These are phyloP conservation scores for Augochlorella aurata DNA, from an alignment of 2,888 invertebrate species.

Conservation along the genomic window DNA sequence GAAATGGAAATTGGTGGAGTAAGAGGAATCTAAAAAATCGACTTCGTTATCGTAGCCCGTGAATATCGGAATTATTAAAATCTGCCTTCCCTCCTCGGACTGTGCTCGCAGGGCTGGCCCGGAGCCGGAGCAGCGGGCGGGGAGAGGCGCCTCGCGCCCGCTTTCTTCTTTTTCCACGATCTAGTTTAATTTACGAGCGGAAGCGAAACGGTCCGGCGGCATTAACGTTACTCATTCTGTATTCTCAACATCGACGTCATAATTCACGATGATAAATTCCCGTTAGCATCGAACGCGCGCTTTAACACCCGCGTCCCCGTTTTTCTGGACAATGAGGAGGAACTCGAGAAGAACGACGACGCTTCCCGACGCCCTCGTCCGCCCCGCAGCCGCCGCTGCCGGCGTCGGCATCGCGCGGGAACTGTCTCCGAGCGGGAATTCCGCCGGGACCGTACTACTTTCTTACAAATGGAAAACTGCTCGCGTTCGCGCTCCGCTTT, in stretches of 20 bases:
- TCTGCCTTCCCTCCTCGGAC: slow-evolving; percentile 17
- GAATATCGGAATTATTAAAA: slow-evolving; percentile 67
- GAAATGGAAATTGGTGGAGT: slow-evolving; percentile 43
- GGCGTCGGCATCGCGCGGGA: too few species aligned
- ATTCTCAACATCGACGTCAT: slow-evolving; percentile 70
- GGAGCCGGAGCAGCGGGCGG: background rate
- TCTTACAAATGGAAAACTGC: slow-evolving; percentile 78
- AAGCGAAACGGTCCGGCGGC: slow-evolving; percentile 62
- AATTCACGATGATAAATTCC: slow-evolving; percentile 70
- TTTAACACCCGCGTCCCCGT: slow-evolving; percentile 53
- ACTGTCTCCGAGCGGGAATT: slow-evolving; percentile 56
- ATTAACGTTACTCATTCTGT: slow-evolving; percentile 69
- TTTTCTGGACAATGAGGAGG: slow-evolving; percentile 60
- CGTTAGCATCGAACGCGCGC: slow-evolving; percentile 67
- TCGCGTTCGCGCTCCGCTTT: slow-evolving; percentile 62
- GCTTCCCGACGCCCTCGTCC: slow-evolving; percentile 16
- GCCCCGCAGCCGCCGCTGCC: too few species aligned
- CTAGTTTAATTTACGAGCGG: slow-evolving; percentile 68
- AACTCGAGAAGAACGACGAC: slow-evolving; percentile 65
- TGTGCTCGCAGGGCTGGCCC: background rate
- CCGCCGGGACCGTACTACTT: slow-evolving; percentile 69
- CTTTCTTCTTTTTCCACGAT: slow-evolving; percentile 36
- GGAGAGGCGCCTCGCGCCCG: background rate
- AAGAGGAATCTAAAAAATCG: slow-evolving; percentile 47
- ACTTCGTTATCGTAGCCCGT: slow-evolving; percentile 49